Conservation (phyloP, 1,140 invertebrate genomes). For the Brachionus manjavacas region DNA sequence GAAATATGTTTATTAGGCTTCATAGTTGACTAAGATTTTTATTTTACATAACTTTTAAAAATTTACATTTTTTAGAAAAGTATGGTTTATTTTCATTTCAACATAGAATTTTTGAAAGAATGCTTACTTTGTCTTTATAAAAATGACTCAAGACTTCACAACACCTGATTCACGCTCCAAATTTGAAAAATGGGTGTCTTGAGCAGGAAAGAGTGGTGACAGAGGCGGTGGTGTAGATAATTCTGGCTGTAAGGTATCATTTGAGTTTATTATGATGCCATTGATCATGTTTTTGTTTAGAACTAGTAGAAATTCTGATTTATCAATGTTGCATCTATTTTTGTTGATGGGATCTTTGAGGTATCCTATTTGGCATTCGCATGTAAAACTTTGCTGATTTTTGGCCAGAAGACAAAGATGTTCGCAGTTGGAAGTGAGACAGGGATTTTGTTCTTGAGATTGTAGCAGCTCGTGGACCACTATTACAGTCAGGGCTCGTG, state of each 20-base stretch:
- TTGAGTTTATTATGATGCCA: background rate
- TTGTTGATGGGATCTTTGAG: background rate
- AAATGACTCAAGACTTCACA: too few relatives aligned
- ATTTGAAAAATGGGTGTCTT: background rate
- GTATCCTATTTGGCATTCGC: conserved; percentile 37
- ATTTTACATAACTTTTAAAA: too few relatives aligned
- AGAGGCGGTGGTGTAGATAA: background rate
- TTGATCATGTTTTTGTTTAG: conserved; percentile 20
- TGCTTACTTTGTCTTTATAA: too few relatives aligned
- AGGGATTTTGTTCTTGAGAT: conserved; percentile 59
- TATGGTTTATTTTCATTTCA: too few relatives aligned
- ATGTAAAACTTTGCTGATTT: background rate
- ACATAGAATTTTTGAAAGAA: too few relatives aligned
- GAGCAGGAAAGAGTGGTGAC: too few relatives aligned
- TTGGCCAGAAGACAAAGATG: conserved; percentile 82
- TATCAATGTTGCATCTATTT: conserved; percentile 22
- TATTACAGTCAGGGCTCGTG: conserved; percentile 82
- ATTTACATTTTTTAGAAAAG: too few relatives aligned
- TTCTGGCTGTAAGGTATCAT: background rate
- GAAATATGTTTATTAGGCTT: too few relatives aligned
- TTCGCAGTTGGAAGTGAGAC: conserved; percentile 68
- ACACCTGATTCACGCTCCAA: background rate
- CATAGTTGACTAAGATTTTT: too few relatives aligned
- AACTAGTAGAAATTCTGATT: conserved; percentile 16
- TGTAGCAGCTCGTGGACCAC: conserved; percentile 89